A percentile compares a stretch with the other conserved stretches of the same genome.
Conservation (phyloP, 1,140 invertebrate genomes). For the Charaxes varanes region DNA sequence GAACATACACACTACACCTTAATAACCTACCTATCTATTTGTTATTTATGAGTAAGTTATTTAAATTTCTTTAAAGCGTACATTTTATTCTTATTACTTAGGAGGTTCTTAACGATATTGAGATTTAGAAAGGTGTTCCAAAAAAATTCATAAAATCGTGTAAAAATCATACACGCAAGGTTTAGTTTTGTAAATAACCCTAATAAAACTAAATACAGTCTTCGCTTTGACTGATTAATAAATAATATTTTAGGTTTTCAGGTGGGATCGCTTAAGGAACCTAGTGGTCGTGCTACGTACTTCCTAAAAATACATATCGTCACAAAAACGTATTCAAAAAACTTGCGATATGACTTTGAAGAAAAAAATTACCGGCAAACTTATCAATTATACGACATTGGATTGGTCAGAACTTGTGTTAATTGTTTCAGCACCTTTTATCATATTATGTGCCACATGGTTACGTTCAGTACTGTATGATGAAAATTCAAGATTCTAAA, state of each 20-base stretch:
- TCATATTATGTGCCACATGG: slow-evolving; percentile 21
- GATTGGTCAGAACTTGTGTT: slow-evolving; percentile 20
- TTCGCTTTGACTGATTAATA: slow-evolving; percentile 61
- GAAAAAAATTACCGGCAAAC: slow-evolving; percentile 9
- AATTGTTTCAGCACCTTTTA: slow-evolving; percentile 21
- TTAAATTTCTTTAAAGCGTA: slow-evolving; percentile 73
- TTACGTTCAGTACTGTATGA: slow-evolving; percentile 20
- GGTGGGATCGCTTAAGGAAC: slow-evolving; percentile 63
- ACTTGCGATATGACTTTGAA: slow-evolving; percentile 1
- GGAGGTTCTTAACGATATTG: slow-evolving; percentile 60
- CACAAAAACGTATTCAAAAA: neutral
- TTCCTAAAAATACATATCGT: slow-evolving; percentile 1
- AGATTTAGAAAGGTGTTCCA: slow-evolving; percentile 27
- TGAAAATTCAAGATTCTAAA: slow-evolving; percentile 15
- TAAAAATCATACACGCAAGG: slow-evolving; percentile 20
- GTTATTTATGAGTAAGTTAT: slow-evolving; percentile 66
- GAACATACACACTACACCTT: slow-evolving; percentile 60
- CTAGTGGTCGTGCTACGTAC: slow-evolving; percentile 26
- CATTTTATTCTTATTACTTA: slow-evolving; percentile 69
- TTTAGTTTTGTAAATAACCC: slow-evolving; percentile 28
- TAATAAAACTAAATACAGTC: slow-evolving; percentile 62
- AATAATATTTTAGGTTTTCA: slow-evolving; percentile 41
- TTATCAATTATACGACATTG: slow-evolving; percentile 17
- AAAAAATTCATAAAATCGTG: slow-evolving; percentile 18
- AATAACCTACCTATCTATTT: slow-evolving; percentile 65